A percentile compares a stretch with the other conserved stretches of the same genome.
phyloP scores from a whole-genome alignment of 2,797 vertebrate species.

The Lophura swinhoii region DNA sequence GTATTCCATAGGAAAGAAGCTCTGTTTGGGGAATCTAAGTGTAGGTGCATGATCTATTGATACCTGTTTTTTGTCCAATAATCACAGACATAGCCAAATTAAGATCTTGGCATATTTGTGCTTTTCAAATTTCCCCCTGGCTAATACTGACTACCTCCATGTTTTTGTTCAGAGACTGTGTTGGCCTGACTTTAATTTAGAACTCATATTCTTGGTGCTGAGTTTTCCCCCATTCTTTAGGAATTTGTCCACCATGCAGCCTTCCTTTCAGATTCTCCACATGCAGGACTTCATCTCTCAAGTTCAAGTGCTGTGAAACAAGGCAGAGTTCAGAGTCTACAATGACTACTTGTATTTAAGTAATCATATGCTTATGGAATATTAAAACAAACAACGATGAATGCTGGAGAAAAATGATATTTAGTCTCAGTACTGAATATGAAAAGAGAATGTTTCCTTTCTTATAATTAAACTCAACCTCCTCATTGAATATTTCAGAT shows the following conservation, averaged over 20 bases:
- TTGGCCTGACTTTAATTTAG: not conserved
- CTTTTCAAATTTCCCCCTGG: not conserved
- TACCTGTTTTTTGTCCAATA: not conserved
- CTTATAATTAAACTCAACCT: not conserved
- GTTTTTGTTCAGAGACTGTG: accelerated
- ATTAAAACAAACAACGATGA: not conserved
- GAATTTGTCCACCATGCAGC: not conserved
- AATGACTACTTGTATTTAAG: not conserved
- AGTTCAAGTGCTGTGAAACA: not conserved
- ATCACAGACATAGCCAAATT: not conserved
- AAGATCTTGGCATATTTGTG: not conserved
- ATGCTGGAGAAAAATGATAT: not conserved
- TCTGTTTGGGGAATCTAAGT: not conserved
- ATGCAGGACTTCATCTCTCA: not conserved
- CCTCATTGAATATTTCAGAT: not conserved
- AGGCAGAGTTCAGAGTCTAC: not conserved
- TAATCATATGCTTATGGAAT: not conserved
- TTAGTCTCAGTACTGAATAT: not conserved
- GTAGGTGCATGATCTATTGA: not conserved
- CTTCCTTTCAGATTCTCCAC: not conserved
- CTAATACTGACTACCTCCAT: not conserved
- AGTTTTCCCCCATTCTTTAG: not conserved
- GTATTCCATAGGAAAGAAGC: accelerated
- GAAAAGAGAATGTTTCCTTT: not conserved
- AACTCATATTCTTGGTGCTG: not conserved